Conservation (phyloP, 2,113 vertebrate genomes). For the Uropsilus gracilis region DNA sequence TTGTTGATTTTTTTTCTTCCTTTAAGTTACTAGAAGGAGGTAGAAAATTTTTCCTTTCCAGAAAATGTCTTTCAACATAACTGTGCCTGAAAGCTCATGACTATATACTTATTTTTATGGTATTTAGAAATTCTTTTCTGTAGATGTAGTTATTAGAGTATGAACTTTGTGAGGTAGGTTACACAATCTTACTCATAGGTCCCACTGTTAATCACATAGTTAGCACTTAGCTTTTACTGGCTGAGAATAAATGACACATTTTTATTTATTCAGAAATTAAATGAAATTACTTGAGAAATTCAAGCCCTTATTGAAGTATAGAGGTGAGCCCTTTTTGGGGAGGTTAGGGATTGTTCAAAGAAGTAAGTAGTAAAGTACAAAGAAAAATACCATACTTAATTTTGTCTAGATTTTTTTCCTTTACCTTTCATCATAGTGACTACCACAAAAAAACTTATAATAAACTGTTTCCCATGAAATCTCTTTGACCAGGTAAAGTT, state of each 20-base stretch:
- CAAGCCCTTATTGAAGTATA: not conserved
- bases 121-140: not conserved
- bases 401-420: not conserved
- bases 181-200: not conserved
- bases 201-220: not conserved
- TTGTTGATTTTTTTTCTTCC: slow-evolving; percentile 7
- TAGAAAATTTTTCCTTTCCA: not conserved
- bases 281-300: not conserved
- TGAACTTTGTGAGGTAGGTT: not conserved
- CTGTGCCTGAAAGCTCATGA: not conserved
- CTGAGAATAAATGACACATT: not conserved
- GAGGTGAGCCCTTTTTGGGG: not conserved
- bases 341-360: too few relatives aligned
- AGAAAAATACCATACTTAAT: not conserved
- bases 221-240: not conserved
- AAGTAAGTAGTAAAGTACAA: not conserved
- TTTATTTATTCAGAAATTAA: not conserved
- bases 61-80: not conserved
- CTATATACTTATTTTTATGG: not conserved
- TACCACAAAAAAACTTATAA: not conserved
- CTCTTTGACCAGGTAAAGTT: not conserved
- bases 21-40: not conserved
- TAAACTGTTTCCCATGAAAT: not conserved
- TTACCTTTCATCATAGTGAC: not conserved
- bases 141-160: not conserved